These are phyloP conservation scores for Sphaerophoria rueppellii DNA, from an alignment of 2,888 invertebrate genomes.

Conservation along the genomic window DNA sequence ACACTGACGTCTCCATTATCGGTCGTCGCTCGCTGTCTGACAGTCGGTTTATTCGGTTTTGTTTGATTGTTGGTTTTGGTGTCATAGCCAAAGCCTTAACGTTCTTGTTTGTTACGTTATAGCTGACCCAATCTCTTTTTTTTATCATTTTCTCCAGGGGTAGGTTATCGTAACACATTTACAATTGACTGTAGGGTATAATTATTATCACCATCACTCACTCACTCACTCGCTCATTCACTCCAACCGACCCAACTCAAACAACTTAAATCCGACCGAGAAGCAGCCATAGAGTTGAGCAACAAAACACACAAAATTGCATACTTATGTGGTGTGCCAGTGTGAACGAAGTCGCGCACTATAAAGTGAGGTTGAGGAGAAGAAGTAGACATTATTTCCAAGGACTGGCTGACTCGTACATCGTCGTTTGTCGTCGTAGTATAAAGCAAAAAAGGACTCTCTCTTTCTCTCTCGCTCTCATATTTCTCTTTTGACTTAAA, in stretches of 20 bases:
- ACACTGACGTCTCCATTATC: background rate
- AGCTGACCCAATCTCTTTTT: conserved; percentile 59
- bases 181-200: conserved; percentile 69
- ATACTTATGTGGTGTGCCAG: conserved; percentile 40
- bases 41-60: background rate
- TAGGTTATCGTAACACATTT: conserved; percentile 71
- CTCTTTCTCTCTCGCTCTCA: background rate
- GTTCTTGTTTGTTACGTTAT: background rate
- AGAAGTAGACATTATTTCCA: background rate
- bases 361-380: conserved; percentile 1
- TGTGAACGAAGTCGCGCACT: background rate
- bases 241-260: background rate
- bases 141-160: conserved; percentile 21
- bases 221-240: conserved; percentile 7
- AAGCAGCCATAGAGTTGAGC: conserved; percentile 18
- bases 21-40: background rate
- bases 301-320: conserved; percentile 47
- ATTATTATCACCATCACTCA: conserved; percentile 56
- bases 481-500: background rate
- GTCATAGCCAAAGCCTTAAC: conserved; percentile 1
- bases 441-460: conserved; percentile 24
- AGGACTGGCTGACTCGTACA: conserved; percentile 32
- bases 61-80: conserved; percentile 8
- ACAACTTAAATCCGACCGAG: background rate
- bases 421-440: conserved; percentile 20